A percentile compares a stretch with the other conserved stretches of the same genome.
Evolutionary conservation across 1,140 invertebrate genomes (phyloP).

Genomic region (Acromyrmex heyeri): DNA sequence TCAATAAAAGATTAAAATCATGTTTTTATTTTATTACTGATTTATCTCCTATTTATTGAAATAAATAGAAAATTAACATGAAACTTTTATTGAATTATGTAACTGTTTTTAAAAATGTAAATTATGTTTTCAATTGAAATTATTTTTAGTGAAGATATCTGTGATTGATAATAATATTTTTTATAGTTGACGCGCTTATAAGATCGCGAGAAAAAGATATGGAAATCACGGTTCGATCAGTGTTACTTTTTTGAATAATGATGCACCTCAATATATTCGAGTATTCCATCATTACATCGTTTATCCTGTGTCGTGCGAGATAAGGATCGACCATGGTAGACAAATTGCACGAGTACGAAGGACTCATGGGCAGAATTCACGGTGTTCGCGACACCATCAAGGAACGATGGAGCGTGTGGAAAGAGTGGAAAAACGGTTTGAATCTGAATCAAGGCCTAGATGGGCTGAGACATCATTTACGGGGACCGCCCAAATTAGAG

Average conservation of each 20-base stretch:
- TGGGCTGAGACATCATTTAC: slow-evolving; percentile 81
- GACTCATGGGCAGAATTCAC: slow-evolving; percentile 91
- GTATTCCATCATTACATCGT: neutral
- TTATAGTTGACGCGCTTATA: neutral
- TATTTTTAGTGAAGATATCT: neutral
- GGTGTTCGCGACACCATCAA: slow-evolving; percentile 88
- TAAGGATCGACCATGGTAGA: slow-evolving; percentile 87
- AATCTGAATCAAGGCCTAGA: slow-evolving; percentile 84
- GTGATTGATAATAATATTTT: neutral
- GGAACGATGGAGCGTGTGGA: slow-evolving; percentile 88
- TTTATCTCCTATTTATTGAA: neutral
- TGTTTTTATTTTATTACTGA: neutral
- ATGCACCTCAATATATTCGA: neutral
- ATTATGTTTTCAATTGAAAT: neutral
- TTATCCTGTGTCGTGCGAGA: slow-evolving; percentile 17
- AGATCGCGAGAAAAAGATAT: neutral
- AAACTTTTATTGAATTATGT: neutral
- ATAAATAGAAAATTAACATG: neutral
- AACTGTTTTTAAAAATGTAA: neutral
- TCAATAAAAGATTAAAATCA: neutral
- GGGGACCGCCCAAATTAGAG: slow-evolving; percentile 84
- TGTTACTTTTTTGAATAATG: slow-evolving; percentile 4
- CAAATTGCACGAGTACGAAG: slow-evolving; percentile 93
- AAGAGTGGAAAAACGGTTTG: slow-evolving; percentile 87
- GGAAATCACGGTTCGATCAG: neutral